Conservation (phyloP, 1,140 invertebrate species). For the Periplaneta americana region DNA sequence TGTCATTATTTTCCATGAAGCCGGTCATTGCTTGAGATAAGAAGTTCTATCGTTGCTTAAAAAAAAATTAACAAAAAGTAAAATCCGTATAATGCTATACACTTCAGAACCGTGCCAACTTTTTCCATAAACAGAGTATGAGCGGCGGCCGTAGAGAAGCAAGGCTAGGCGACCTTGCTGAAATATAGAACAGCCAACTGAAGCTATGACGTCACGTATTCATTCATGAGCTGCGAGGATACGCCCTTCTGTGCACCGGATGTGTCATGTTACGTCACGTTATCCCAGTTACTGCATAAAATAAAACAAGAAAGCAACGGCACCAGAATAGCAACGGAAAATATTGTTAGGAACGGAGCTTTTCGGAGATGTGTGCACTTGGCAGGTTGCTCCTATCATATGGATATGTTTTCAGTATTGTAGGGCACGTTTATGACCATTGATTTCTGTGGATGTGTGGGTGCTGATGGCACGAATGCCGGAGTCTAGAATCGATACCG, state of each 20-base stretch:
- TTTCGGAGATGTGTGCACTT: neutral
- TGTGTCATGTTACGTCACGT: neutral
- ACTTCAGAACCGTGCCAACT: neutral
- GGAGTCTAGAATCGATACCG: neutral
- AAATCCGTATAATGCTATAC: too few species aligned
- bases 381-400: neutral
- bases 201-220: neutral
- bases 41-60: neutral
- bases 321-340: neutral
- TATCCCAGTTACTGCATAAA: neutral
- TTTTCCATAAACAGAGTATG: neutral
- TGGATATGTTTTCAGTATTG: neutral
- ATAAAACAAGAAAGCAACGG: neutral
- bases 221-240: neutral
- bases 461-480: neutral
- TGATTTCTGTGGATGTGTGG: neutral
- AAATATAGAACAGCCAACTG: neutral
- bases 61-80: neutral
- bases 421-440: neutral
- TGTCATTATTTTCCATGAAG: neutral
- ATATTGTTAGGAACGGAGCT: too few species aligned
- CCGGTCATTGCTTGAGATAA: neutral
- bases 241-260: neutral
- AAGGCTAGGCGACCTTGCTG: neutral
- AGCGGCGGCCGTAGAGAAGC: neutral